A percentile compares a stretch with the other conserved stretches of the same genome.
Evolutionary conservation across 2,888 invertebrate genomes (phyloP).

Genomic region (Brachypalpus laphriformis): DNA sequence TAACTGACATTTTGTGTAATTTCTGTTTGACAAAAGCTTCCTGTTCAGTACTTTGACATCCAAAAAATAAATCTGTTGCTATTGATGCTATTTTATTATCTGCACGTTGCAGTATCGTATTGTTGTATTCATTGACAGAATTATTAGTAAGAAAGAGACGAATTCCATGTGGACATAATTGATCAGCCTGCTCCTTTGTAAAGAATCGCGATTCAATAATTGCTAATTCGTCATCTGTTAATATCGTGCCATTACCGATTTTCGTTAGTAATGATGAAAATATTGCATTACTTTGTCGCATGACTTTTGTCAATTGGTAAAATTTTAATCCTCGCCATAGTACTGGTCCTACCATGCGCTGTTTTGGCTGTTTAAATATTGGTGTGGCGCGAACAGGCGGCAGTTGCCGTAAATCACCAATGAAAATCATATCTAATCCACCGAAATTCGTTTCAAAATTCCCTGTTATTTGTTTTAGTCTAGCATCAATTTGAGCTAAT

Average conservation of each 20-base stretch:
- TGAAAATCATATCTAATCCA: slow-evolving; percentile 78
- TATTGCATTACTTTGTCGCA: slow-evolving; percentile 76
- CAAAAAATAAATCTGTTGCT: slow-evolving; percentile 56
- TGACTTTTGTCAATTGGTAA: slow-evolving; percentile 76
- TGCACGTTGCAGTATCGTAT: slow-evolving; percentile 28
- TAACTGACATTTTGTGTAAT: no score
- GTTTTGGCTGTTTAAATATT: slow-evolving; percentile 76
- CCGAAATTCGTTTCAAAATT: slow-evolving; percentile 77
- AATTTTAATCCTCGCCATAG: slow-evolving; percentile 77
- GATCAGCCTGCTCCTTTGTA: slow-evolving; percentile 69
- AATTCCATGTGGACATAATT: slow-evolving; percentile 74
- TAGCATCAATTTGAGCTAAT: slow-evolving; percentile 76
- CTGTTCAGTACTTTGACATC: no score
- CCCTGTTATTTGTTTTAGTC: slow-evolving; percentile 79
- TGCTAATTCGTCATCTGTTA: slow-evolving; percentile 58
- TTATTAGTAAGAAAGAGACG: slow-evolving; percentile 72
- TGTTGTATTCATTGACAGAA: slow-evolving; percentile 53
- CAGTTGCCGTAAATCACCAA: slow-evolving; percentile 80
- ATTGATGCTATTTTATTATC: slow-evolving; percentile 54
- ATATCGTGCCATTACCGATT: slow-evolving; percentile 63
- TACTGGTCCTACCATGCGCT: slow-evolving; percentile 68
- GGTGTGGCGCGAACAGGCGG: slow-evolving; percentile 78
- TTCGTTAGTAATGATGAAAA: slow-evolving; percentile 76
- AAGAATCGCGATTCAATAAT: slow-evolving; percentile 73
- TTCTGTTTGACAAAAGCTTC: no score